Conservation (phyloP, 1,140 invertebrate species). For the Drosophila suzukii region DNA sequence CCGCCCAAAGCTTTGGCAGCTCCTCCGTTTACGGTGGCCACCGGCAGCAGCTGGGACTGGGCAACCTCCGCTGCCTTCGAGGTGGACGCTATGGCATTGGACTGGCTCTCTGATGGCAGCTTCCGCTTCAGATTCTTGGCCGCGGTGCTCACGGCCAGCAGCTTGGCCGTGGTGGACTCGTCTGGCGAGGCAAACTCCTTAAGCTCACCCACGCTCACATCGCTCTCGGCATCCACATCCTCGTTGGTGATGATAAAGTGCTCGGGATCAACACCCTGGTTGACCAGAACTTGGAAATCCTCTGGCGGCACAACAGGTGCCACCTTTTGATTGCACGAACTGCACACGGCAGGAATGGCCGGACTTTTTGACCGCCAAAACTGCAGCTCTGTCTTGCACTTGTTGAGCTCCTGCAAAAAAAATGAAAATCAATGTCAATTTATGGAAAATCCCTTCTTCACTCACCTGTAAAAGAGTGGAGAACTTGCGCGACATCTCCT, state of each 20-base stretch:
- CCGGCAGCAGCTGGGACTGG: conserved; percentile 3
- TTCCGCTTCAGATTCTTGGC: conserved; percentile 74
- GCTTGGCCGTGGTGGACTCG: conserved; percentile 74
- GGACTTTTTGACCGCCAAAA: conserved; percentile 95
- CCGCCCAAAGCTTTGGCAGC: conserved; percentile 24
- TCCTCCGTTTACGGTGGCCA: not conserved
- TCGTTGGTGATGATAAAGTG: conserved; percentile 84
- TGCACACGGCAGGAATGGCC: conserved; percentile 87
- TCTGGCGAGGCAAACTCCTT: conserved; percentile 70
- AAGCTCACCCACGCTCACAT: conserved; percentile 40
- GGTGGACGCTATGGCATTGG: conserved; percentile 72
- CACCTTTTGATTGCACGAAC: conserved; percentile 86
- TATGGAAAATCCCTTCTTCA: not conserved
- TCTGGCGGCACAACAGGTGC: conserved; percentile 85
- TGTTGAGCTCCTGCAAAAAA: conserved; percentile 90
- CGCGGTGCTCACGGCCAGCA: conserved; percentile 70
- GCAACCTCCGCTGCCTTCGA: conserved; percentile 38
- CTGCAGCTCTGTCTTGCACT: conserved; percentile 95
- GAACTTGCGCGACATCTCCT: conserved; percentile 94
- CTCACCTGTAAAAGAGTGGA: conserved; percentile 92
- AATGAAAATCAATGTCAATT: conserved; percentile 2
- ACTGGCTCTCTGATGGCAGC: conserved; percentile 46
- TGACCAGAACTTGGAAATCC: conserved; percentile 87
- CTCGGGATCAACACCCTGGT: conserved; percentile 87
- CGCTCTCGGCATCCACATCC: conserved; percentile 51